Base-by-base conservation (phyloP, 2,113 vertebrate species). In the Grantiella picta region DNA sequence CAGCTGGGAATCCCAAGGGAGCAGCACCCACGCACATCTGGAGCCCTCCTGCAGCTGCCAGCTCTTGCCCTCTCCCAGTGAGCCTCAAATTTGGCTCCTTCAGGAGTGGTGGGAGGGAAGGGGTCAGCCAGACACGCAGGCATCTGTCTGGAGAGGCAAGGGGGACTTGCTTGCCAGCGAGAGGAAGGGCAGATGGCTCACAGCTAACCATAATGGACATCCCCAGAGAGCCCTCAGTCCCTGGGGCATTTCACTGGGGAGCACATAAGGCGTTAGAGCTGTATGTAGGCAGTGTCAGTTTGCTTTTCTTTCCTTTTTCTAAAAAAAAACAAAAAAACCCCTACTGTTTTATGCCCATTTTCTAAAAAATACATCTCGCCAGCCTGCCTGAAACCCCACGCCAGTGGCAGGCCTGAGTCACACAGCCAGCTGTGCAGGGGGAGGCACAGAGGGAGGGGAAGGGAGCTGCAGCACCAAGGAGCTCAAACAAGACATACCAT, bases 21-120 rank as follows among this genome's bases (percentile, higher is more conserved):
- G 49, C 84, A 76, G 93, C 64, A 65, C 31, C 95, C 72, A 76
- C 11, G 4, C 95, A 94, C 96, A 98, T 96, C 91, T 95, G 95
- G 86, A 96, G 70, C 68, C 44, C 68, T 81, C 64, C 65, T 21
- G 71, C 66, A 60, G 64, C 57, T 7, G 2, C 63, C 93, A 54
- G n/a, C 76, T 78, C 49, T 7, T 14, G 17, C 57, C 45, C 60
- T 60, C 22, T 35, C 21, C 27, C n/a, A 25, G 13, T 2, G 25
- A 78, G 29, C 15, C 42, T 24, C 0, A 3, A 23, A 49, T 29
- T 53, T 5, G 0, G 27, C 56, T 86, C 68, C 53, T 53, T 35
- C 52, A 18, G 57, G 40, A 38, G 35, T 12, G 40, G 44, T 8
- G 3, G 25, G 66, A 57, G 33, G 78, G 33, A 71, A 19, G 38